Evolutionary conservation across 2,797 vertebrate genomes (phyloP), one percentile per base, ranked within the genome.

Genomic region (Pachyuromys duprasi): DNA sequence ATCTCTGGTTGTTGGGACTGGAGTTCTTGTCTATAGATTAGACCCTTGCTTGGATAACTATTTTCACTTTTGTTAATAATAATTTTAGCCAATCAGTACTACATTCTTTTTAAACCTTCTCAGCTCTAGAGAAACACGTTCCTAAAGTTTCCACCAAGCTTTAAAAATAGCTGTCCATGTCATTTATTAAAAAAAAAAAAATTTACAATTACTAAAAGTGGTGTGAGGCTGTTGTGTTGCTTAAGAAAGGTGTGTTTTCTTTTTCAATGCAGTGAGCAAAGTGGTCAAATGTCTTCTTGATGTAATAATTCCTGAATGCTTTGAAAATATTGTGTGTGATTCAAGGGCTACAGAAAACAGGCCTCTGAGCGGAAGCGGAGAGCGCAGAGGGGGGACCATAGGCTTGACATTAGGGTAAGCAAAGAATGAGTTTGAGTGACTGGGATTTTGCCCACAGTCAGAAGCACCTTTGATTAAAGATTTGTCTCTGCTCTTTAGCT

Each of bases 221-320:
- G 60, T 33, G 33, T 39, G 53, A 39, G 65, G 69, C 7, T 69
- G 3, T 69, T 42, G 84, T 12, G 17, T 84, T 84, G 87, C 22
- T 90, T 95, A 79, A 53, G n/a, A 1, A 22, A 93, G 39, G 22
- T 5, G 22, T 26, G 60, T 76, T 72, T 62, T 39, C 7, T 45
- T 53, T n/a, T 17, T 1, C 57, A 76, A 88, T n/a, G 24, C 5
- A 82, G 33, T 86, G 33, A 88, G 49, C 55, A 89, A 96, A 94
- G n/a, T n/a, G 6, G 63, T 92, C 49, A 95, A 96, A 95, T 2
- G 39, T n/a, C 74, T 83, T 60, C n/a, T 94, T 94, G 45, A 39
- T 69, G 5, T 67, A 93, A 53, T 63, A 89, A 28, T n/a, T 90
- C 74, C 74, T 70, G 74, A 86, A 78, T 60, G 80, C 80, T 93